These are phyloP conservation scores for Melangyna quadrimaculata DNA, from an alignment of 2,888 invertebrate genomes.

Conservation along the genomic window DNA sequence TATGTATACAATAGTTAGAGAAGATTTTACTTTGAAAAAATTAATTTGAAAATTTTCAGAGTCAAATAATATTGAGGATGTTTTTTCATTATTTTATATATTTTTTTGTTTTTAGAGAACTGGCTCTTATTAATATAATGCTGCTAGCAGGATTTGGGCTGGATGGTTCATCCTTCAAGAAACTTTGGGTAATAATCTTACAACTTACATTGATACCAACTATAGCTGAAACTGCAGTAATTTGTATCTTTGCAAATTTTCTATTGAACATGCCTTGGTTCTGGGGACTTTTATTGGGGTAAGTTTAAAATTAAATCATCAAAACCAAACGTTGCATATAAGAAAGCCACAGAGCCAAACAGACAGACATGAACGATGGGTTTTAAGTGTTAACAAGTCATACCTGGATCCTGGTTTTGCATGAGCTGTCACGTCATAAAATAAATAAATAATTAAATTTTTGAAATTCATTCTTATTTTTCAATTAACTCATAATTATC, in stretches of 20 bases:
- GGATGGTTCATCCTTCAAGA: constrained; percentile 83
- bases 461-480: too few species aligned
- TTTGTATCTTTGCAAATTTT: constrained; percentile 82
- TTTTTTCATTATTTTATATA: neutral
- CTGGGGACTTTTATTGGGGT: constrained; percentile 84
- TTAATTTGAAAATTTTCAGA: neutral
- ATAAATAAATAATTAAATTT: too few species aligned
- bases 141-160: constrained; percentile 85
- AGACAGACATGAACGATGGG: too few species aligned
- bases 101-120: constrained; percentile 81
- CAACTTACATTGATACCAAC: constrained; percentile 84
- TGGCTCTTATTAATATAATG: constrained; percentile 85
- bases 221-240: constrained; percentile 82
- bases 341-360: too few species aligned
- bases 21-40: neutral
- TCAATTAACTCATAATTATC: too few species aligned
- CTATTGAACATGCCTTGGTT: constrained; percentile 84
- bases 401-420: too few species aligned
- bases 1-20: neutral
- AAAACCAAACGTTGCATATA: too few species aligned
- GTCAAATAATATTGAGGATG: neutral
- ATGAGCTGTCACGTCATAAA: too few species aligned
- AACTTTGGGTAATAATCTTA: constrained; percentile 82
- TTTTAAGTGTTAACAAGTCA: too few species aligned
- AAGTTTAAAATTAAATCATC: constrained; percentile 73